Conservation (phyloP, 2,888 invertebrate species). For the Ophioninae sp. region DNA sequence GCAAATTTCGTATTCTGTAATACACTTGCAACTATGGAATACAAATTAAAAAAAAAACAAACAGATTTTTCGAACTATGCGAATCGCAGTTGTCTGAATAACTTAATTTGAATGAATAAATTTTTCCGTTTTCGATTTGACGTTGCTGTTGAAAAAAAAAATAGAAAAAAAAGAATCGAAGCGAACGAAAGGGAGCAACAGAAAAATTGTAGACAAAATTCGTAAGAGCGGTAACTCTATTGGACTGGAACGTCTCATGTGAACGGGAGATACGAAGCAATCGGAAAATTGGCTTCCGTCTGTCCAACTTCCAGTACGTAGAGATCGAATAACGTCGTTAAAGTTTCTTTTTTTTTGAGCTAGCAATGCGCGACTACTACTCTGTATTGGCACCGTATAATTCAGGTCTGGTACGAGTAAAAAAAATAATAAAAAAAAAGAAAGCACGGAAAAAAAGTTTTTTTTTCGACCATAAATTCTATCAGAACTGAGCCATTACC, state of each 20-base stretch:
- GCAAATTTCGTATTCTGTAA: too few species aligned
- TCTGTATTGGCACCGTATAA: constrained; percentile 36
- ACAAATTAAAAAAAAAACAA: too few species aligned
- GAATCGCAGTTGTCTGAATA: too few species aligned
- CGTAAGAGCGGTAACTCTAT: not conserved
- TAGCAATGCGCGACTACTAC: constrained; percentile 14
- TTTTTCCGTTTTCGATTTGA: not conserved
- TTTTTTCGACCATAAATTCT: constrained; percentile 38
- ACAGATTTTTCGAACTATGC: too few species aligned
- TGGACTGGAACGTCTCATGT: not conserved
- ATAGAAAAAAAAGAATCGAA: constrained; percentile 20
- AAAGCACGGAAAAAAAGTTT: constrained; percentile 2
- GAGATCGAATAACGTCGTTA: constrained; percentile 30
- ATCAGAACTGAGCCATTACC: constrained; percentile 31
- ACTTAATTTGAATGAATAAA: not conserved
- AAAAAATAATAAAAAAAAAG: constrained; percentile 13
- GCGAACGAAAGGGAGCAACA: not conserved
- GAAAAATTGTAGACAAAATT: not conserved
- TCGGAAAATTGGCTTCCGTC: constrained; percentile 33
- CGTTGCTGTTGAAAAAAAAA: constrained; percentile 6
- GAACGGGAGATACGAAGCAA: constrained; percentile 4
- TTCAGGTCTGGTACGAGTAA: constrained; percentile 24
- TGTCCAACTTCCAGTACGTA: constrained; percentile 4
- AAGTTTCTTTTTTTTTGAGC: constrained; percentile 44
- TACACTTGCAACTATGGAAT: too few species aligned